Conservation (phyloP, 2,888 invertebrate species). For the Andrena bucephala region DNA sequence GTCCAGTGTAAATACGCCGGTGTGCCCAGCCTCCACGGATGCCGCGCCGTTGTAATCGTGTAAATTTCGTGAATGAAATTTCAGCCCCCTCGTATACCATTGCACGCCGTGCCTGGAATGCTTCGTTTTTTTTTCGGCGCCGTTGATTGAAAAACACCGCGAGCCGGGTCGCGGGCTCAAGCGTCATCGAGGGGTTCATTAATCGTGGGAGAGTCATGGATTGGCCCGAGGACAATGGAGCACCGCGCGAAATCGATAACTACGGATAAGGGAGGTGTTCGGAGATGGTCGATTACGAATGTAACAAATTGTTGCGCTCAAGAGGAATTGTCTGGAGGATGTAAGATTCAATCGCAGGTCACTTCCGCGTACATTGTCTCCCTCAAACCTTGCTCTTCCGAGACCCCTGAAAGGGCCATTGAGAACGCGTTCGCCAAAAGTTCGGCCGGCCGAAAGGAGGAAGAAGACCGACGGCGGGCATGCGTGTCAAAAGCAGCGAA, state of each 20-base stretch:
- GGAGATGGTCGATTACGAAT: background rate
- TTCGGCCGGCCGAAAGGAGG: background rate
- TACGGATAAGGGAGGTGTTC: background rate
- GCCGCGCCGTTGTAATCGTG: constrained; percentile 14
- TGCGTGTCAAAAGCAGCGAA: background rate
- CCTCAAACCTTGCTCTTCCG: too few species aligned
- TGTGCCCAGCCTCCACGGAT: background rate
- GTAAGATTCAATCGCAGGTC: too few species aligned
- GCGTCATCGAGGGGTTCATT: too few species aligned
- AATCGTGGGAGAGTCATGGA: constrained; percentile 3
- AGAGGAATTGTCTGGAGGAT: too few species aligned
- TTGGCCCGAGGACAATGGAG: background rate
- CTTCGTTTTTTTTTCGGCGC: background rate
- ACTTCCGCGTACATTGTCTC: too few species aligned
- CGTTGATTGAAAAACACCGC: constrained; percentile 5
- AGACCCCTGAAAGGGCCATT: too few species aligned
- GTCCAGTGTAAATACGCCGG: constrained; percentile 24
- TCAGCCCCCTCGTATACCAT: constrained; percentile 36
- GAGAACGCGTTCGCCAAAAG: too few species aligned
- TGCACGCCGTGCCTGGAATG: constrained; percentile 30
- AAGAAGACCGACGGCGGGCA: background rate
- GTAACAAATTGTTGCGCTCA: too few species aligned
- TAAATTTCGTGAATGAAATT: constrained; percentile 53
- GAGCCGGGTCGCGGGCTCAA: background rate
- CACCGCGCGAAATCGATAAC: background rate